These are phyloP conservation scores for Erpornis zantholeuca DNA, from an alignment of 2,113 vertebrate species.

Conservation along the genomic window DNA sequence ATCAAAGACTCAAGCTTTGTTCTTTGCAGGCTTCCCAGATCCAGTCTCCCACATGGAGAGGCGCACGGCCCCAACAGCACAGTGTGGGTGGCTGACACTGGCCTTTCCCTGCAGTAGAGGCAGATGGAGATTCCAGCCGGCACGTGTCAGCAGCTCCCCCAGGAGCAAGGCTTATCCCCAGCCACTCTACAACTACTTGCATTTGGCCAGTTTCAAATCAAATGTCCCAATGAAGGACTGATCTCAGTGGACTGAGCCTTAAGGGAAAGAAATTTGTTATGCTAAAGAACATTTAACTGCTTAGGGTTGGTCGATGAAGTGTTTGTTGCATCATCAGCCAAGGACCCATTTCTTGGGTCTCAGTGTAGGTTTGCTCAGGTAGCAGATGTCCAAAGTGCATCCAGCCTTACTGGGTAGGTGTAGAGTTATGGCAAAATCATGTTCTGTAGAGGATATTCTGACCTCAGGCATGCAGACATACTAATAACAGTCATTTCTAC, in stretches of 20 bases:
- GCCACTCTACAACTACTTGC: background rate
- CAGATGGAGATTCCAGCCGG: background rate
- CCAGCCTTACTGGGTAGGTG: background rate
- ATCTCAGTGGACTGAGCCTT: background rate
- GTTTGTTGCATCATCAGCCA: background rate
- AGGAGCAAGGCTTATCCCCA: background rate
- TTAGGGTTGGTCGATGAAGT: background rate
- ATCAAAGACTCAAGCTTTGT: background rate
- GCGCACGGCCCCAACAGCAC: background rate
- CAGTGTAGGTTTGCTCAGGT: rapidly evolving
- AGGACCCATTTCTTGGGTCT: background rate
- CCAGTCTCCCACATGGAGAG: background rate
- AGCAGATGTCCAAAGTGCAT: background rate
- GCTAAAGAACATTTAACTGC: background rate
- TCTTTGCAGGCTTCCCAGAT: background rate
- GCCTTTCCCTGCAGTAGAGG: background rate
- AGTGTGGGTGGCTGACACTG: background rate
- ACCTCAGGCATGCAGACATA: background rate
- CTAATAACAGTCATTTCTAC: background rate
- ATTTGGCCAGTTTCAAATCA: background rate
- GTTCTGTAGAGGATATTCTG: background rate
- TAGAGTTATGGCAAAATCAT: background rate
- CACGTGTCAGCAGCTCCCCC: background rate
- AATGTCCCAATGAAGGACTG: background rate
- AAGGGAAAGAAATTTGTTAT: background rate